A percentile compares a stretch with the other conserved stretches of the same genome.
Conservation (phyloP, 1,140 invertebrate genomes). For the Venturia canescens region DNA sequence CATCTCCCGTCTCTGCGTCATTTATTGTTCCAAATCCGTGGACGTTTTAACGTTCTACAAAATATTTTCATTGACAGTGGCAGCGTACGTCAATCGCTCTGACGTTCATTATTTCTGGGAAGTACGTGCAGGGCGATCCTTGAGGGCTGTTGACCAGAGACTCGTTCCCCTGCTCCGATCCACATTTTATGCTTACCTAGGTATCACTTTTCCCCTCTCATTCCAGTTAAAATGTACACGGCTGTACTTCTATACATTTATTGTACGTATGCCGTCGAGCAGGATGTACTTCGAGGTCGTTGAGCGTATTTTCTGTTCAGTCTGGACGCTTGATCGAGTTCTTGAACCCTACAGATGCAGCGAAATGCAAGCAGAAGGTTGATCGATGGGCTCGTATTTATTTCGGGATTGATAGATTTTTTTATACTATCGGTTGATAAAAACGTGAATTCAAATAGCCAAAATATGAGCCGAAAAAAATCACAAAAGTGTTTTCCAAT, state of each 20-base stretch:
- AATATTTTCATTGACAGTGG: too few relatives aligned
- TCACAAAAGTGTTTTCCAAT: too few relatives aligned
- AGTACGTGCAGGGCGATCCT: background rate
- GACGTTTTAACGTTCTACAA: too few relatives aligned
- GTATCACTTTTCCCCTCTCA: background rate
- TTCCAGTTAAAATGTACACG: background rate
- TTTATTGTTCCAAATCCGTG: too few relatives aligned
- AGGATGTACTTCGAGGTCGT: conserved; percentile 55
- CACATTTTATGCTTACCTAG: background rate
- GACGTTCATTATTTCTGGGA: background rate
- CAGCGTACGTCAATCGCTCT: background rate
- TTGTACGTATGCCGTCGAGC: conserved; percentile 36
- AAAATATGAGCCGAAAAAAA: too few relatives aligned
- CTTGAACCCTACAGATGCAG: conserved; percentile 5
- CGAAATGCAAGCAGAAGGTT: background rate
- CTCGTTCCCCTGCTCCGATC: background rate
- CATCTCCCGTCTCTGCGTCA: too few relatives aligned
- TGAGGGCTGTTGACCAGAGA: background rate
- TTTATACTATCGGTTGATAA: too few relatives aligned
- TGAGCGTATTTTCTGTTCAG: background rate
- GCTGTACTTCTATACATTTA: background rate
- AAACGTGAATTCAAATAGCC: too few relatives aligned
- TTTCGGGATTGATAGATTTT: background rate
- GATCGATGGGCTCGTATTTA: conserved; percentile 43
- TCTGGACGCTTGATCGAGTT: conserved; percentile 37